Base-by-base conservation (phyloP, 2,797 vertebrate genomes). In the Choloepus didactylus region DNA sequence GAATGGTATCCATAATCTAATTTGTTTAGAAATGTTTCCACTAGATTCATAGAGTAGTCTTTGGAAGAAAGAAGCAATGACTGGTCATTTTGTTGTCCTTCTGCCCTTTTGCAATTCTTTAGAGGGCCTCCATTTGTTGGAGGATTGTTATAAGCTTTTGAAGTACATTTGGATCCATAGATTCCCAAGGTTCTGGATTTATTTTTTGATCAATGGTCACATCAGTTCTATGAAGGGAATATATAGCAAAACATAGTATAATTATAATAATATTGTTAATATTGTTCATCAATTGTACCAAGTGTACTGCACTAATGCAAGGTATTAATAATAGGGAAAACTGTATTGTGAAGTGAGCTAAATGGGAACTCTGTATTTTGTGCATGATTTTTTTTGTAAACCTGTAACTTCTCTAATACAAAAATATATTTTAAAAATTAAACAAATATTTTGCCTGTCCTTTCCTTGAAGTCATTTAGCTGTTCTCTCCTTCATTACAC, bases 101-200 rank as follows among this genome's bases (percentile, higher is more conserved):
- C 96, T 99, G 95, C 99, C 98, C 4, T 97, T 23, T 98, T 99
- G 98, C 97, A 99, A 98, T 97, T 99, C 99, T 97, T 99, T 98
- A 94, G 99, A 97, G 1, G 99, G 98, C 93, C 99, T 98, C 99
- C 99, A 99, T 81, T 99, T 88, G 14, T 98, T 99, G 99, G 67
- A 98, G 98, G 97, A 99, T 98, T 79, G 99, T 99, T 96, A 99
- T 0, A 3, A 99, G 98, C 99, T 99, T 99, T 93, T 99, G 98
- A 62, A 99, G 98, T 97, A 98, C 98, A 23, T 69, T 92, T 82
- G 99, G 99, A 96, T 99, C 98, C 49, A 99, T 16, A 44, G 27
- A 97, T 97, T 99, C 98, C 99, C 99, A 99, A 0, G 99, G 99
- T 90, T 99, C 99, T 82, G 99, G 99, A 91, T 99, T 99, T 10